Percentiles rank a stretch among this genome's conserved stretches.
Evolutionary conservation across 2,113 vertebrate species (phyloP).

Genomic region (Sclerurus mexicanus): DNA sequence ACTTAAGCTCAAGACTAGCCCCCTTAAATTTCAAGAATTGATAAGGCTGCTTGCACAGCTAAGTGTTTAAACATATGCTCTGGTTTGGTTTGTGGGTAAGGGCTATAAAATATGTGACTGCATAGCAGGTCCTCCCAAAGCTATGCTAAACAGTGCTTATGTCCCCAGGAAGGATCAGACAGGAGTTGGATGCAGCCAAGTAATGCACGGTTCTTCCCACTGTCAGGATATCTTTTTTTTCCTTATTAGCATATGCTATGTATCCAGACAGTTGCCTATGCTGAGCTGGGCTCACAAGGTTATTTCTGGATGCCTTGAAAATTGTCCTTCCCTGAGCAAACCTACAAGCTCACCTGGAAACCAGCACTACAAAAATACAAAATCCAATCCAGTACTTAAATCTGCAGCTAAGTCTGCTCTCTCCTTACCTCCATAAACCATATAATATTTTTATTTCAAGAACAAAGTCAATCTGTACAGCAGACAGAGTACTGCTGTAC

Average conservation of each 20-base stretch:
- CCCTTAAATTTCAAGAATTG: neutral
- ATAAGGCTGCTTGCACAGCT: neutral
- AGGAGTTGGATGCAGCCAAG: neutral
- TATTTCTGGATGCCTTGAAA: neutral
- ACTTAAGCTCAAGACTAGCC: neutral
- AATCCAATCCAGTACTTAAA: neutral
- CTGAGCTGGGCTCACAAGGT: neutral
- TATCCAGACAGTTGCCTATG: neutral
- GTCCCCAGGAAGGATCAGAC: neutral
- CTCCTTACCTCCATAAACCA: neutral
- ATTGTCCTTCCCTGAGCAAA: neutral
- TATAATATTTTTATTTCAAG: neutral
- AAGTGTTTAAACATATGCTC: neutral
- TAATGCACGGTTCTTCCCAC: neutral
- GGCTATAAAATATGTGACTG: neutral
- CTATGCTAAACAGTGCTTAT: neutral
- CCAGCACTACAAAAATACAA: neutral
- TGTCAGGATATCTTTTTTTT: too few relatives aligned
- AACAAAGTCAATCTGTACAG: neutral
- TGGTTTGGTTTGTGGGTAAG: neutral
- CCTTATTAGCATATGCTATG: accelerated
- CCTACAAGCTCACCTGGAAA: neutral
- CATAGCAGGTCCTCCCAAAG: neutral
- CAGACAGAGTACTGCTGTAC: neutral
- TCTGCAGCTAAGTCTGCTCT: neutral